These are phyloP conservation scores for Thymelicus sylvestris DNA, from an alignment of 2,888 invertebrate species.

Conservation along the genomic window DNA sequence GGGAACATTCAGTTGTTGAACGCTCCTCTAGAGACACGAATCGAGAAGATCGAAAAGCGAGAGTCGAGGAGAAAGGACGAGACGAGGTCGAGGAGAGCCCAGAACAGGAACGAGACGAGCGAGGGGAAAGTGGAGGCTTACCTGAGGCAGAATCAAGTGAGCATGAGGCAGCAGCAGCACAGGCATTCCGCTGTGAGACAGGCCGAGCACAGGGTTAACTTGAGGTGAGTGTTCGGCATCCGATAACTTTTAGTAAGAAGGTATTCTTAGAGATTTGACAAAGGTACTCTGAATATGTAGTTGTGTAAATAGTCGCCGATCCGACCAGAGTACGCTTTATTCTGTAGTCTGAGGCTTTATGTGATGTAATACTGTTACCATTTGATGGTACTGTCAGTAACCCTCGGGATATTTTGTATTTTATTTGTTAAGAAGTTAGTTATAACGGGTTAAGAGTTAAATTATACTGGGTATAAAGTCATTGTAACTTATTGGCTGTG, in stretches of 20 bases:
- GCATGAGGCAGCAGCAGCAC: conserved; percentile 78
- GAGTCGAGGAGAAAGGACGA: conserved; percentile 56
- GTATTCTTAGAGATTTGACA: too few species aligned
- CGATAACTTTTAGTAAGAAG: not conserved
- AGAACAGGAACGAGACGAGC: conserved; percentile 56
- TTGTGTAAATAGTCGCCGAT: too few species aligned
- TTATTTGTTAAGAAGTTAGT: too few species aligned
- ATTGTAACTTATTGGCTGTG: too few species aligned
- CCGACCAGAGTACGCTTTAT: too few species aligned
- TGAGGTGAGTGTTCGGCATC: conserved; percentile 60
- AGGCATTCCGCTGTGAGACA: conserved; percentile 77
- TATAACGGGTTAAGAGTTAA: too few species aligned
- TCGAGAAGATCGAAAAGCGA: conserved; percentile 61
- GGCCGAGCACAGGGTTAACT: conserved; percentile 79
- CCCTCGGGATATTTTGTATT: too few species aligned
- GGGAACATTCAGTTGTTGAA: conserved; percentile 70
- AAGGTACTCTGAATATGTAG: too few species aligned
- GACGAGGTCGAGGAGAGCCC: conserved; percentile 57
- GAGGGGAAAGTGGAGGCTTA: conserved; percentile 80
- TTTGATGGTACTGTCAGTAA: too few species aligned
- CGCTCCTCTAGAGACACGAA: conserved; percentile 58
- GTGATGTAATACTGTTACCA: too few species aligned
- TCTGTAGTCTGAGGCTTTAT: too few species aligned
- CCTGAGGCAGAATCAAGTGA: conserved; percentile 77
- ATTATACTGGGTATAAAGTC: too few species aligned